A percentile compares a stretch with the other conserved stretches of the same genome.
Conservation (phyloP, 2,113 vertebrate species). For the Nycticryphes semicollaris region DNA sequence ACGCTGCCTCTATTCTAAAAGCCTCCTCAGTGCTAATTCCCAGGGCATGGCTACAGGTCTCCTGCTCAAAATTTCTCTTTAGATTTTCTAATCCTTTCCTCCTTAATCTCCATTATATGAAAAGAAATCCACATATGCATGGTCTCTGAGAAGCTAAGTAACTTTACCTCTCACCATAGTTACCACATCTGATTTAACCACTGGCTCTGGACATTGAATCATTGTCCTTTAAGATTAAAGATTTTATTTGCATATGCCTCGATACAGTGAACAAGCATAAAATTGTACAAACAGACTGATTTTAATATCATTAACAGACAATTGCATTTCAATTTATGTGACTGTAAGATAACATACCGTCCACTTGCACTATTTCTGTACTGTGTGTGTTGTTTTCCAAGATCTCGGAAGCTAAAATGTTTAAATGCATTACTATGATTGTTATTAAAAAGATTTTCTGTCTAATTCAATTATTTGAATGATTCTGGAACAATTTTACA, state of each 20-base stretch:
- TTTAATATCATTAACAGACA: background rate
- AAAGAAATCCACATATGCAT: constrained; percentile 50
- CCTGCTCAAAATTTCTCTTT: constrained; percentile 46
- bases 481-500: constrained; percentile 9
- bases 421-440: background rate
- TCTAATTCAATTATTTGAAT: background rate
- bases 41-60: constrained; percentile 61
- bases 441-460: background rate
- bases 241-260: constrained; percentile 20
- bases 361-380: constrained; percentile 1
- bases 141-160: constrained; percentile 50
- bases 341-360: background rate
- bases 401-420: constrained; percentile 8
- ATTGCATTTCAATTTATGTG: background rate
- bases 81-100: constrained; percentile 59
- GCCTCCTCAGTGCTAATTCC: constrained; percentile 30
- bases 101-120: constrained; percentile 28
- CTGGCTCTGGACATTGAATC: constrained; percentile 39
- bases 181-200: constrained; percentile 67
- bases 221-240: constrained; percentile 45
- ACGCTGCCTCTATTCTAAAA: constrained; percentile 40
- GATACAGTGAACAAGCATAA: background rate
- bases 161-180: constrained; percentile 71
- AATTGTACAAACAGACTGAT: background rate
- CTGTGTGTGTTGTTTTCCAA: background rate